Evolutionary conservation across 1,140 invertebrate genomes (phyloP).

Genomic region (Drosophila lowei): DNA sequence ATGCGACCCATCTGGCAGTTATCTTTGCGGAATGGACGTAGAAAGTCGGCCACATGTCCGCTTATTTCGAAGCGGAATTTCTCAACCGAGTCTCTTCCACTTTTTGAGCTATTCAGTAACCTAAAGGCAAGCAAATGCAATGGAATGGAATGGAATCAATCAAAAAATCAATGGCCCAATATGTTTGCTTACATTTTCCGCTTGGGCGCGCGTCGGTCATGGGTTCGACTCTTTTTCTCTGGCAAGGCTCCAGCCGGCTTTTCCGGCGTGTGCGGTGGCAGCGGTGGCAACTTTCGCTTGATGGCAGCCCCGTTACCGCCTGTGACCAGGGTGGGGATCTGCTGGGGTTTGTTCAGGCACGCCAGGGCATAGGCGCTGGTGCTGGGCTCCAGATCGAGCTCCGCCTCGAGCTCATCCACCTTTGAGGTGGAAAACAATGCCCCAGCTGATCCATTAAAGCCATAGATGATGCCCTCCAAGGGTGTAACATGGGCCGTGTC

Average conservation of each 20-base stretch:
- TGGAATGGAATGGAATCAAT: background rate
- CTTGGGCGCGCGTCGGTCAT: no score
- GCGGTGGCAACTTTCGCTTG: no score
- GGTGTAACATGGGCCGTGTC: conserved; percentile 2
- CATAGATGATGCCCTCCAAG: conserved; percentile 30
- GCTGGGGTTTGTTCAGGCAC: background rate
- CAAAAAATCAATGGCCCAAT: background rate
- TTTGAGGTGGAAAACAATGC: conserved; percentile 48
- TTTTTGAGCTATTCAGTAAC: conserved; percentile 10
- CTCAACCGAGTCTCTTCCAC: conserved; percentile 86
- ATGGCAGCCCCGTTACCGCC: no score
- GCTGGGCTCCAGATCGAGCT: conserved; percentile 29
- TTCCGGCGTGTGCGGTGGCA: no score
- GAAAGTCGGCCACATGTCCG: conserved; percentile 94
- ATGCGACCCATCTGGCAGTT: conserved; percentile 92
- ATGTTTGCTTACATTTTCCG: no score
- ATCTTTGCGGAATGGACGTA: conserved; percentile 94
- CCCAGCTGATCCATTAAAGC: no score
- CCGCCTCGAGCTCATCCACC: conserved; percentile 65
- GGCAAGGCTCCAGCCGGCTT: no score
- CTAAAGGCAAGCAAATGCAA: conserved; percentile 1
- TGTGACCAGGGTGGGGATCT: no score
- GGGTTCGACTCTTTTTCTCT: no score
- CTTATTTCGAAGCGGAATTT: conserved; percentile 94
- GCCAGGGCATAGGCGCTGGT: conserved; percentile 41